These are phyloP conservation scores for Lagopus leucura DNA, from an alignment of 2,113 vertebrate species.

Conservation along the genomic window DNA sequence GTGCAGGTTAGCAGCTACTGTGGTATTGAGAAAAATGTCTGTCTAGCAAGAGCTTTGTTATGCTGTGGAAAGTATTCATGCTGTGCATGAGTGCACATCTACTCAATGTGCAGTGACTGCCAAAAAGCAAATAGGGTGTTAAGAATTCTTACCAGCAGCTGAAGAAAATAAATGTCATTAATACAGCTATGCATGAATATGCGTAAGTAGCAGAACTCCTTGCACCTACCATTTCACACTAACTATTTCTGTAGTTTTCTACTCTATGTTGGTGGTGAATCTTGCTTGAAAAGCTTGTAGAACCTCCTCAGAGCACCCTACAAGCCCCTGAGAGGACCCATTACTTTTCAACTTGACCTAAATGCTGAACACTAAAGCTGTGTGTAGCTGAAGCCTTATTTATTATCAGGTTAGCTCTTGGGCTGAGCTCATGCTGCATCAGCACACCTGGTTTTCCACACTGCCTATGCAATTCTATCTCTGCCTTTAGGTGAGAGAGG, in stretches of 20 bases:
- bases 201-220: background rate
- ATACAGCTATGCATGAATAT: background rate
- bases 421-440: too few relatives aligned
- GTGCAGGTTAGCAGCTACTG: accelerated
- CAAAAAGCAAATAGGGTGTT: background rate
- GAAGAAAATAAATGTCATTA: background rate
- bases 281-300: background rate
- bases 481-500: accelerated
- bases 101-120: background rate
- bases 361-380: accelerated
- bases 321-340: too few relatives aligned
- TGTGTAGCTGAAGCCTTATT: accelerated
- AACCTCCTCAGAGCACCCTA: background rate
- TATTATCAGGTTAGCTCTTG: too few relatives aligned
- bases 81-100: background rate
- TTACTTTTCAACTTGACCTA: background rate
- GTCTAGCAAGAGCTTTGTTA: background rate
- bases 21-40: background rate
- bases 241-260: background rate
- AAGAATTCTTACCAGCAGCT: background rate
- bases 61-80: background rate
- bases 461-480: background rate
- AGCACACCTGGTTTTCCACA: too few relatives aligned
- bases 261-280: background rate
- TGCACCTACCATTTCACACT: background rate